A percentile compares a stretch with the other conserved stretches of the same genome.
Evolutionary conservation across 2,113 vertebrate species (phyloP).

Genomic region (Vidua macroura): DNA sequence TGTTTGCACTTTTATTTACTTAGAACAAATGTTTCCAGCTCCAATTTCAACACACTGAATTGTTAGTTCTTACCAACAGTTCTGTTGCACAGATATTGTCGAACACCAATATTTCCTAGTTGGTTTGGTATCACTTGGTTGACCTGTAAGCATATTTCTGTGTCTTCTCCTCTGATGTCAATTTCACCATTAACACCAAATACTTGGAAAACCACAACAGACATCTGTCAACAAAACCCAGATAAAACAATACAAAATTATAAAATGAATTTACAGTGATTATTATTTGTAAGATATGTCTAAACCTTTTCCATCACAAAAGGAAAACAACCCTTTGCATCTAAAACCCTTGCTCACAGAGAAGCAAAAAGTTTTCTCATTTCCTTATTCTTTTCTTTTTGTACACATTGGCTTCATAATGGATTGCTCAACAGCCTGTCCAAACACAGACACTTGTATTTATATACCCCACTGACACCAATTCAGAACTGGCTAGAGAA

Average conservation of each 20-base stretch:
- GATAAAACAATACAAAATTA: constrained; percentile 19
- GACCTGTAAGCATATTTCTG: constrained; percentile 88
- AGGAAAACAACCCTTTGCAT: not conserved
- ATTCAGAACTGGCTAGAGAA: not conserved
- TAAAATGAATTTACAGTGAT: not conserved
- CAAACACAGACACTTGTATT: not conserved
- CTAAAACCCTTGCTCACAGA: not conserved
- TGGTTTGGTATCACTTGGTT: constrained; percentile 85
- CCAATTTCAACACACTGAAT: not conserved
- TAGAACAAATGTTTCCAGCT: not conserved
- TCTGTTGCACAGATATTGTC: constrained; percentile 92
- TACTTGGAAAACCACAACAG: constrained; percentile 92
- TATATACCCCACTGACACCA: not conserved
- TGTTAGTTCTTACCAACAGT: constrained; percentile 82
- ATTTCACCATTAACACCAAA: constrained; percentile 86
- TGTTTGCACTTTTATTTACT: not conserved
- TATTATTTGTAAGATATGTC: not conserved
- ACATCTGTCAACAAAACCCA: constrained; percentile 81
- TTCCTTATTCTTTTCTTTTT: not conserved
- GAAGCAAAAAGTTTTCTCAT: not conserved
- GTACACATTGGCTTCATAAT: not conserved
- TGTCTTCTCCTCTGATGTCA: constrained; percentile 87
- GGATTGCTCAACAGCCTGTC: not conserved
- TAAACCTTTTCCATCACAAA: not conserved
- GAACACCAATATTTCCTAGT: constrained; percentile 89